Percentiles rank a stretch among this genome's conserved stretches.
These are phyloP conservation scores for Oasisia sp. DNA, from an alignment of 2,888 invertebrate genomes.

Conservation along the genomic window DNA sequence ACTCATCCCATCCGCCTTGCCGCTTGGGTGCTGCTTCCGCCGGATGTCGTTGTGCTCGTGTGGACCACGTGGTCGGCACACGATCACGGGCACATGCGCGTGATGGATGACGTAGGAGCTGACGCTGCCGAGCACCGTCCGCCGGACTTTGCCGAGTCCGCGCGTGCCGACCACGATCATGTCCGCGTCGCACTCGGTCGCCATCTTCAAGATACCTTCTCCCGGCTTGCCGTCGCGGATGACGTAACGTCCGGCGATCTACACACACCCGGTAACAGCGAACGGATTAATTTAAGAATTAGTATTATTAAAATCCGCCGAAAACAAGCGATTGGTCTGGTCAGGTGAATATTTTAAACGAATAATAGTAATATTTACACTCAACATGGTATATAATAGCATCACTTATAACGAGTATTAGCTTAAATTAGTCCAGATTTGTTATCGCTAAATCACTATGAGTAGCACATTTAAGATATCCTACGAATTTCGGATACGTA, in stretches of 20 bases:
- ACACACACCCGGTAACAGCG: not conserved
- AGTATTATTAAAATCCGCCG: too few species aligned
- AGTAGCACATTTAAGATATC: too few species aligned
- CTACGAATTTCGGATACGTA: too few species aligned
- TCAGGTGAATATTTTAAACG: too few species aligned
- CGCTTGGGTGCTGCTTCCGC: not conserved
- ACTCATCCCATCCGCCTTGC: not conserved
- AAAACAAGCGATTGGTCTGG: too few species aligned
- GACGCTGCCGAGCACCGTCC: not conserved
- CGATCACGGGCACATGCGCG: not conserved
- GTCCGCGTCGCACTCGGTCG: not conserved
- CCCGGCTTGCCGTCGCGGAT: conserved; percentile 5
- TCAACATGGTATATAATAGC: too few species aligned
- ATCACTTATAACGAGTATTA: too few species aligned
- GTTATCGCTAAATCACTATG: too few species aligned
- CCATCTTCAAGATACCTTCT: not conserved
- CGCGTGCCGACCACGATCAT: not conserved
- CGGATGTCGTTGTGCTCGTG: not conserved
- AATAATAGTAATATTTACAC: too few species aligned
- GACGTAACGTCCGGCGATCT: not conserved
- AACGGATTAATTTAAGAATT: not conserved
- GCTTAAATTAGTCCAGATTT: too few species aligned
- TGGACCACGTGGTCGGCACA: not conserved
- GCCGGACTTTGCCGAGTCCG: conserved; percentile 13
- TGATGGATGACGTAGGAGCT: not conserved